Base-by-base conservation (phyloP, 1,140 invertebrate genomes). In the Tetramorium simillimum region DNA sequence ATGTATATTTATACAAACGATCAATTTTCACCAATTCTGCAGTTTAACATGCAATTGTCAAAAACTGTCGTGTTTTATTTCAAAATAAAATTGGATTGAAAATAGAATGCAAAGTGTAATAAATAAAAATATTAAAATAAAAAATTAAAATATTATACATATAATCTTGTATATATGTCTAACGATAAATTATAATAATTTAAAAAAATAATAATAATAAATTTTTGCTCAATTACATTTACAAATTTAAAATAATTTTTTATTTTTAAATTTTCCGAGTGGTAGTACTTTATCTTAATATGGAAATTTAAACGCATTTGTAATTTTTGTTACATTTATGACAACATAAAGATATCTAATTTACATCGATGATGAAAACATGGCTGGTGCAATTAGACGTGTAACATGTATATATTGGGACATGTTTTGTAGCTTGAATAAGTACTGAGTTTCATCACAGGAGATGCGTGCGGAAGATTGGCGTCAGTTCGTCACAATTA, bases 391-490 rank as follows among this genome's bases (percentile, higher is more conserved):
- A 84, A 75, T 73, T 84, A 49, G 12, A 5, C 69, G 18, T 58
- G 37, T 81, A 81, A 69, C n/a, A 43, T 37, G 53, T 84, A 46
- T 84, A 46, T 49, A 60, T 84, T 75, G 80, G 16, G 53, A 75
- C 53, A 75, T 46, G 40, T 28, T 14, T 75, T 62, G 69, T 60
- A 73, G 24, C n/a, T 84, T 84, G 80, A 75, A 62, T 84, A 84
- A 84, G 6, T 60, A 62, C 40, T 21, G 51, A 37, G 18, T 84
- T 84, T 84, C 80, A 24, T 75, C 69, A 84, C 40, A 75, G 7
- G 14, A 67, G 53, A 60, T 53, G 80, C 80, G 80, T 84, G 69
- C 69, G 46, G 69, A 84, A 84, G 53, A 84, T 84, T 84, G 40
- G 80, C 40, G 53, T 75, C 80, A 43, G 43, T 60, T 73, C 53